Evolutionary conservation across 2,888 invertebrate species (phyloP), one percentile per base, ranked within the genome.

Genomic region (Agrotis segetum): DNA sequence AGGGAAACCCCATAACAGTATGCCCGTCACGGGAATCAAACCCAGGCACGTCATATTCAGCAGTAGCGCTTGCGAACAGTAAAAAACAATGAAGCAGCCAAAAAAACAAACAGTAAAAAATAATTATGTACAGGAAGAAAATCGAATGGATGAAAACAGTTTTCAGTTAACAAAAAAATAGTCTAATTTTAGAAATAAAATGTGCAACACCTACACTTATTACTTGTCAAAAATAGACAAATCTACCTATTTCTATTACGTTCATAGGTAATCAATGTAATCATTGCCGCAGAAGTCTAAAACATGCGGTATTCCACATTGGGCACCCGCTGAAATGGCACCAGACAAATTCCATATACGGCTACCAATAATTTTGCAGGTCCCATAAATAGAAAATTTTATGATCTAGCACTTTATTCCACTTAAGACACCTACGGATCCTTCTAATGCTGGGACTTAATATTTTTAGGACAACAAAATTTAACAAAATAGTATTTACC

Each of bases 301-400:
- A 85, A 87, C 83, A 81, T 40, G 40, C 1, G 34, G 34, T 29
- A 29, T 29, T 29, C 4, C 29, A 29, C 29, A n/a, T n/a, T n/a
- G n/a, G 40, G 40, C 11, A 9, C 1, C 40, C 40, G 11, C 11
- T 9, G 40, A 40, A 40, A 40, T 40, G 11, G 40, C 34, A 34
- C 6, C 6, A 7, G 34, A 34, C 34, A 34, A 7, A 34, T 34
- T 34, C 34, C 34, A 34, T 4, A 29, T 29, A n/a, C n/a, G n/a
- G n/a, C n/a, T n/a, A 29, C 3, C 29, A 5, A 29, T 29, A 5
- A 5, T 29, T 29, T 29, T 29, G 34, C 7, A 7, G 6, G 7
- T 29, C 0, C 29, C 7, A 34, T 7, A 34, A 7, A 34, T 7
- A 7, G 34, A 6, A 7, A 1, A 1, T 0, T 7, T 34, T n/a